Percentiles rank a stretch among this genome's conserved stretches.
phyloP scores from a whole-genome alignment of 2,888 invertebrate genomes.

The Papilio elwesi region DNA sequence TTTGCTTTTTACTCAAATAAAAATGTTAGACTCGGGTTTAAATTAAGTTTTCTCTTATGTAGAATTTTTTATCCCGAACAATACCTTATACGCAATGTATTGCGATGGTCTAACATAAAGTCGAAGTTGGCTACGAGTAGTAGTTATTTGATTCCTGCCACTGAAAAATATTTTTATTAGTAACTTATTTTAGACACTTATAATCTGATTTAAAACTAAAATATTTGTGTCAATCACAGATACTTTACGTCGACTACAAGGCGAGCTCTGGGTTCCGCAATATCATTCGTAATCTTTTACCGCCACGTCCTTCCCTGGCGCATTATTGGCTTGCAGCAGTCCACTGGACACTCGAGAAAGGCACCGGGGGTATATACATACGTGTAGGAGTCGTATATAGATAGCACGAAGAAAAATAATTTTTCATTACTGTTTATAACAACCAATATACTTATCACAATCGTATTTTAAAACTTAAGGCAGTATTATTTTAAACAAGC shows the following conservation, averaged over 20 bases:
- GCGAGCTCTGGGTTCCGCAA: neutral
- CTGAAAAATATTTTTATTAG: too few relatives aligned
- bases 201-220: too few relatives aligned
- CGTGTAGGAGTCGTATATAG: neutral
- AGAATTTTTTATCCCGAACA: too few relatives aligned
- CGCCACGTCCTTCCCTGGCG: neutral
- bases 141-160: too few relatives aligned
- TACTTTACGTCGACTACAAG: too few relatives aligned
- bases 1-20: neutral
- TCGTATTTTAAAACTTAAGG: constrained; percentile 49
- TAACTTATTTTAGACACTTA: too few relatives aligned
- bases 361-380: neutral
- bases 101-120: too few relatives aligned
- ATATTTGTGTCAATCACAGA: too few relatives aligned
- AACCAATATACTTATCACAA: constrained; percentile 5
- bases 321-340: neutral
- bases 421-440: neutral
- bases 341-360: neutral
- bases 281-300: neutral
- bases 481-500: neutral
- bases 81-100: too few relatives aligned
- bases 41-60: too few relatives aligned
- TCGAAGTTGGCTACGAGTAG: too few relatives aligned
- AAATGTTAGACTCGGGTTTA: too few relatives aligned
- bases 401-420: neutral